Percentiles rank a stretch among this genome's conserved stretches.
These are phyloP conservation scores for Carterocephalus palaemon DNA, from an alignment of 2,888 invertebrate genomes.

Conservation along the genomic window DNA sequence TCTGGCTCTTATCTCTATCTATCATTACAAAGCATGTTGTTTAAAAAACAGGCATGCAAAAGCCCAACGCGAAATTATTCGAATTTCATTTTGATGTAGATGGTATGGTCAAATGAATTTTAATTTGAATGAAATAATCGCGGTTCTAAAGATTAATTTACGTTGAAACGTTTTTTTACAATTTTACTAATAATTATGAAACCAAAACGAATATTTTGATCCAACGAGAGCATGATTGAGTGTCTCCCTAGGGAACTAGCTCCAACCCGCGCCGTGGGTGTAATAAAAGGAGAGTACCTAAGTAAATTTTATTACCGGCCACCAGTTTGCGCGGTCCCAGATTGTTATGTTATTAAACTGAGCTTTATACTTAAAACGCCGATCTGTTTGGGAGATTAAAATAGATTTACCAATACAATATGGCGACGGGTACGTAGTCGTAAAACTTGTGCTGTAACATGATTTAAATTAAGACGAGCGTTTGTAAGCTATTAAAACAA, in stretches of 20 bases:
- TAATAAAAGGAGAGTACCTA: slow-evolving; percentile 22
- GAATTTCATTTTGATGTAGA: too few species aligned
- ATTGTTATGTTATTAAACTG: slow-evolving; percentile 25
- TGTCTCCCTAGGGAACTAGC: slow-evolving; percentile 3
- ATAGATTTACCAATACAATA: slow-evolving; percentile 22
- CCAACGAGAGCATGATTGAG: not conserved
- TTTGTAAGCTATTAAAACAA: too few species aligned
- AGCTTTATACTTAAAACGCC: slow-evolving; percentile 25
- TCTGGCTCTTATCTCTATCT: too few species aligned
- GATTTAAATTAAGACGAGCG: slow-evolving; percentile 11
- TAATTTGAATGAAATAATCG: not conserved
- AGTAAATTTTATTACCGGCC: slow-evolving; percentile 21
- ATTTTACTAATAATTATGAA: too few species aligned
- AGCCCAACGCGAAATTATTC: too few species aligned
- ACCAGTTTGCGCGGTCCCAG: slow-evolving; percentile 17
- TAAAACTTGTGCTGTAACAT: slow-evolving; percentile 19
- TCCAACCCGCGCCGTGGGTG: slow-evolving; percentile 10
- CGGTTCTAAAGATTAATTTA: too few species aligned
- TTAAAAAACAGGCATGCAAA: too few species aligned
- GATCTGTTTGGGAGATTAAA: slow-evolving; percentile 24
- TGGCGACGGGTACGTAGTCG: slow-evolving; percentile 14
- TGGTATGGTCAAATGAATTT: too few species aligned
- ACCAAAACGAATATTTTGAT: not conserved
- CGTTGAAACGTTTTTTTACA: too few species aligned
- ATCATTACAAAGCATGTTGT: too few species aligned